A percentile compares a stretch with the other conserved stretches of the same genome.
These are phyloP conservation scores for Heliconius melpomene DNA, from an alignment of 1,140 invertebrate species.

Conservation along the genomic window DNA sequence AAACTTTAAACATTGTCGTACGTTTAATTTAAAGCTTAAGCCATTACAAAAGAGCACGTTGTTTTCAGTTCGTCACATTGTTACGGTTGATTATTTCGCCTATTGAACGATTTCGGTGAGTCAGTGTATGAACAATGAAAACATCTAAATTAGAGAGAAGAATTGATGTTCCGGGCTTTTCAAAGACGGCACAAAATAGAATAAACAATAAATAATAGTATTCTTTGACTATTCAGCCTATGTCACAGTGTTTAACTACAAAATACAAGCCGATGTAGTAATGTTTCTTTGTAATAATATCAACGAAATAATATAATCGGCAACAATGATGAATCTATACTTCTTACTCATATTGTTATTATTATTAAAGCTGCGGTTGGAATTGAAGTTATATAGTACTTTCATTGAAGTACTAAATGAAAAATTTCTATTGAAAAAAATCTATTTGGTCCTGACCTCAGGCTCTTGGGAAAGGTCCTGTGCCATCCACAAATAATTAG, in stretches of 20 bases:
- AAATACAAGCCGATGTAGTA: not conserved
- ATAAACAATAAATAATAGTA: not conserved
- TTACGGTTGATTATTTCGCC: constrained; percentile 8
- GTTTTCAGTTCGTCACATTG: constrained; percentile 1
- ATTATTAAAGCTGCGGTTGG: too few relatives aligned
- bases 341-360: too few relatives aligned
- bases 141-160: constrained; percentile 14
- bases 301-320: too few relatives aligned
- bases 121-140: constrained; percentile 8
- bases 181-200: not conserved
- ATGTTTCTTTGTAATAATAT: not conserved
- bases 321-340: too few relatives aligned
- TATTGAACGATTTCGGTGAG: constrained; percentile 6
- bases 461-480: too few relatives aligned
- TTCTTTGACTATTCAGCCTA: not conserved
- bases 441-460: too few relatives aligned
- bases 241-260: not conserved
- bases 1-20: not conserved
- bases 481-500: too few relatives aligned
- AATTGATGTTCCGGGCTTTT: constrained; percentile 9
- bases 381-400: too few relatives aligned
- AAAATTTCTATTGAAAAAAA: too few relatives aligned
- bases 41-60: not conserved
- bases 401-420: too few relatives aligned
- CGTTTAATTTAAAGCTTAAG: not conserved